phyloP scores from a whole-genome alignment of 1,140 invertebrate genomes.

The Drosophila ohnishii region DNA sequence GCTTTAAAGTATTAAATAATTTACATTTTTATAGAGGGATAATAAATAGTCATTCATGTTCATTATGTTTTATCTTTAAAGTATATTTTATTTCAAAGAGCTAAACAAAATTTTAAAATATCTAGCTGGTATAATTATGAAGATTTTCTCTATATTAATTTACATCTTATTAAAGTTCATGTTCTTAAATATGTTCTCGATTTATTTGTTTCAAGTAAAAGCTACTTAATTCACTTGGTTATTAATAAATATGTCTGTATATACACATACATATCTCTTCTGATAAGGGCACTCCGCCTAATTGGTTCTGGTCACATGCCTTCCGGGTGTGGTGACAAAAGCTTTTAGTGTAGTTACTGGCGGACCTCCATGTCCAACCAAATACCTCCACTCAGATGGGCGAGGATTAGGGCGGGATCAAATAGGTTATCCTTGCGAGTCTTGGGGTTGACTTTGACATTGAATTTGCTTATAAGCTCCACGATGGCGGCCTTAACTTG shows the following conservation, averaged over 20 bases:
- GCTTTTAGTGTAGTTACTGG: background rate
- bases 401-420: conserved; percentile 18
- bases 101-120: too few species aligned
- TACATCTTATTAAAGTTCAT: background rate
- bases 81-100: background rate
- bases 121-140: too few species aligned
- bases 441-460: conserved; percentile 62
- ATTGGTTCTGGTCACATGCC: background rate
- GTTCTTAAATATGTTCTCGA: background rate
- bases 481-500: conserved; percentile 69
- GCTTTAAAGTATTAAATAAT: too few species aligned
- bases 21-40: too few species aligned
- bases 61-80: background rate
- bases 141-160: too few species aligned
- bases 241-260: background rate
- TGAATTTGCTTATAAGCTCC: conserved; percentile 64
- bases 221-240: background rate
- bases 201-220: background rate
- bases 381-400: conserved; percentile 33
- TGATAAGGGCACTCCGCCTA: background rate
- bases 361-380: conserved; percentile 56
- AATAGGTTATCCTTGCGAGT: conserved; percentile 60
- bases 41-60: too few species aligned
- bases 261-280: background rate
- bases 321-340: conserved; percentile 8